phyloP scores from a whole-genome alignment of 2,888 invertebrate species.

The Caenorhabditis sp. region DNA sequence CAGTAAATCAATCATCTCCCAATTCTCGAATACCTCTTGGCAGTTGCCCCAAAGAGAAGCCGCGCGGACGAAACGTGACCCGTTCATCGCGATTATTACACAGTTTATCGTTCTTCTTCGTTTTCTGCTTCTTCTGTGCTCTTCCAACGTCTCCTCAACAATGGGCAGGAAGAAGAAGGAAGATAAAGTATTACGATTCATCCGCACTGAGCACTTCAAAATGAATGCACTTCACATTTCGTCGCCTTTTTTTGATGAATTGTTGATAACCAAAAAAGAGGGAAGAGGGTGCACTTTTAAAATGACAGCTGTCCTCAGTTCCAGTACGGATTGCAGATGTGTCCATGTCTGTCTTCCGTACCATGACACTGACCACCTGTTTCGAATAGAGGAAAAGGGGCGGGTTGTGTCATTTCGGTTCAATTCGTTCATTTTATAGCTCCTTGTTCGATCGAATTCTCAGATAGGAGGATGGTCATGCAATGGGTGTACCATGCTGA shows the following conservation, averaged over 20 bases:
- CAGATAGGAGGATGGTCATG: constrained; percentile 13
- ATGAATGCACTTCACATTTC: constrained; percentile 50
- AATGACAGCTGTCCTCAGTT: constrained; percentile 31
- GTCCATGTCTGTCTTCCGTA: constrained; percentile 14
- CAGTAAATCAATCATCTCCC: constrained; percentile 58
- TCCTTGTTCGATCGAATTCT: constrained; percentile 44
- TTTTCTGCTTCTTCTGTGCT: neutral
- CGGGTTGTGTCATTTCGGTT: constrained; percentile 44
- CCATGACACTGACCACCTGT: constrained; percentile 38
- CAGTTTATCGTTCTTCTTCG: constrained; percentile 12
- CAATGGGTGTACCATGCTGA: neutral
- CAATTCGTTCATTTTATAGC: constrained; percentile 48
- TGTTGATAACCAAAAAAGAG: constrained; percentile 50
- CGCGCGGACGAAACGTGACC: constrained; percentile 62
- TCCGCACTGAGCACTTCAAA: constrained; percentile 26
- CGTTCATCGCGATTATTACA: constrained; percentile 41
- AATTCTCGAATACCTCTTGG: constrained; percentile 28
- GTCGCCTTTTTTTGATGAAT: constrained; percentile 52
- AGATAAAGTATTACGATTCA: constrained; percentile 37
- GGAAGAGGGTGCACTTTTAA: constrained; percentile 20
- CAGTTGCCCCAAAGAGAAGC: constrained; percentile 55
- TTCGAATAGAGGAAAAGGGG: constrained; percentile 24
- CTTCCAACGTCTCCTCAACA: constrained; percentile 16
- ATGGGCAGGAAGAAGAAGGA: constrained; percentile 29
- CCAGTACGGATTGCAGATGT: constrained; percentile 35